Evolutionary conservation across 2,113 vertebrate species (phyloP).

Genomic region (Misgurnus mizolepis): DNA sequence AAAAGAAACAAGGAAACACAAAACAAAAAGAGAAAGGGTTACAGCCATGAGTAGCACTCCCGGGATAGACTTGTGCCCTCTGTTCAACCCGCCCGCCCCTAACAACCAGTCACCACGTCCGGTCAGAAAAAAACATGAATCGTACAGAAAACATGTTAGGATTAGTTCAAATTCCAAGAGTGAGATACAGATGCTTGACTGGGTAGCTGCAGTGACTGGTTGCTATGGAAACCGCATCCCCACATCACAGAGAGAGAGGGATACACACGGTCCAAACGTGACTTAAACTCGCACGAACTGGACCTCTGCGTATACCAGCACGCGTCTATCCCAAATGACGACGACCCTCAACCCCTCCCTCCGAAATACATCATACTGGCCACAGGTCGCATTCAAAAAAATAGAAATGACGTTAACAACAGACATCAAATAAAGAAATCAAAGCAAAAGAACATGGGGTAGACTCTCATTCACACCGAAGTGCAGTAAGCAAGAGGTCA

Average conservation of each 20-base stretch:
- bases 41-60: conserved; percentile 78
- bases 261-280: conserved; percentile 65
- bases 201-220: conserved; percentile 76
- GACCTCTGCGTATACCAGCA: conserved; percentile 76
- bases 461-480: conserved; percentile 86
- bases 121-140: not conserved
- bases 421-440: conserved; percentile 66
- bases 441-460: conserved; percentile 76
- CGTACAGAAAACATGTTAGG: not conserved
- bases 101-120: conserved; percentile 80
- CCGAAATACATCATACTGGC: conserved; percentile 79
- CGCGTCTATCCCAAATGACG: conserved; percentile 77
- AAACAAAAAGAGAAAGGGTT: conserved; percentile 44
- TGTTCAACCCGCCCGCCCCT: conserved; percentile 70
- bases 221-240: conserved; percentile 75
- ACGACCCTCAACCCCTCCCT: conserved; percentile 54
- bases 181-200: not conserved
- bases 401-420: conserved; percentile 76
- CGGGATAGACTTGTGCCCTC: conserved; percentile 85
- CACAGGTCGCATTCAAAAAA: conserved; percentile 80
- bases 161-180: conserved; percentile 1
- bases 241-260: conserved; percentile 62
- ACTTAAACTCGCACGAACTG: conserved; percentile 53
- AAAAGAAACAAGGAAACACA: not conserved
- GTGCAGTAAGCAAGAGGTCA: conserved; percentile 84